Evolutionary conservation across 2,888 invertebrate genomes (phyloP).

Genomic region (Villa cingulata): DNA sequence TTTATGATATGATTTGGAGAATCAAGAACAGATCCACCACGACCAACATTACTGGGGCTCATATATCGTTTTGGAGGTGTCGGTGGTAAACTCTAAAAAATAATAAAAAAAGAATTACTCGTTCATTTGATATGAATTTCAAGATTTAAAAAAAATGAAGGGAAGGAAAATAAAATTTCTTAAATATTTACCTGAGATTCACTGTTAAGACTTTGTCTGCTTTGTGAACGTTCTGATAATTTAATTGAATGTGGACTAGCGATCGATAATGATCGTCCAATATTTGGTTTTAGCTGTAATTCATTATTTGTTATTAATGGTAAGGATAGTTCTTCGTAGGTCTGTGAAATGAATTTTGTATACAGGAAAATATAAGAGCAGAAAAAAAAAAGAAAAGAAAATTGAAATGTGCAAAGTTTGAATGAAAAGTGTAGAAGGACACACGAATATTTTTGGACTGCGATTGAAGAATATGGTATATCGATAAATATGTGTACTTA

Average conservation of each 20-base stretch:
- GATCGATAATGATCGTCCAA: slow-evolving; percentile 27
- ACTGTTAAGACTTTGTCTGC: slow-evolving; percentile 51
- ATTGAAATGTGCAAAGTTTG: too few relatives aligned
- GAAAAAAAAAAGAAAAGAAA: background rate
- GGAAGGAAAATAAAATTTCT: too few relatives aligned
- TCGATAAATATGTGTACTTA: slow-evolving; percentile 25
- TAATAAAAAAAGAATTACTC: background rate
- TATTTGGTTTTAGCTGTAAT: slow-evolving; percentile 16
- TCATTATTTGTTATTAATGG: slow-evolving; percentile 1
- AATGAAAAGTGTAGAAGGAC: too few relatives aligned
- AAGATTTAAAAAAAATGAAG: too few relatives aligned
- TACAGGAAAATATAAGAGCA: too few relatives aligned
- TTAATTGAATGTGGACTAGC: slow-evolving; percentile 26
- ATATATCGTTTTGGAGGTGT: slow-evolving; percentile 38
- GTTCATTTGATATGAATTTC: background rate
- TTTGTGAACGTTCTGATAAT: slow-evolving; percentile 42
- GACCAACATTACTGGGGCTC: slow-evolving; percentile 35
- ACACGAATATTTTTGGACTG: too few relatives aligned
- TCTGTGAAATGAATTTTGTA: slow-evolving; percentile 19
- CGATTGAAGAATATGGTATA: too few relatives aligned
- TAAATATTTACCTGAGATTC: slow-evolving; percentile 51
- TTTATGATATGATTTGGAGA: slow-evolving; percentile 1
- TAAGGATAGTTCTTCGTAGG: slow-evolving; percentile 36
- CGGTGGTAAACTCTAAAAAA: slow-evolving; percentile 40
- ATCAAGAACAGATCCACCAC: background rate